Evolutionary conservation across 2,797 vertebrate species (phyloP).

Genomic region (Catostomus latipinnis): DNA sequence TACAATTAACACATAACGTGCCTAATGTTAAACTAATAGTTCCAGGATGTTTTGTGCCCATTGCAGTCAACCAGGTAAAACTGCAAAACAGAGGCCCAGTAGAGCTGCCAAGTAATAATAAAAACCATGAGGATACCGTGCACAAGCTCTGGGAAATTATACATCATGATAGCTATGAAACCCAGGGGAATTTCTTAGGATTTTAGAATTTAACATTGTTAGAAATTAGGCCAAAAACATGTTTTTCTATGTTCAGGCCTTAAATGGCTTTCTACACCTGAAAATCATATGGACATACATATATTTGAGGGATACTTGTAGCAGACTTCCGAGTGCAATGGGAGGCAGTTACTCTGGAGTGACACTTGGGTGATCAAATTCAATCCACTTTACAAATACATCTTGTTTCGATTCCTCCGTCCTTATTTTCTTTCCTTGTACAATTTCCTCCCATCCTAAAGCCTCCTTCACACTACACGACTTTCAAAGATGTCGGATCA

Average conservation of each 20-base stretch:
- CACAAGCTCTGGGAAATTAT: constrained; percentile 28
- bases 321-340: too few relatives aligned
- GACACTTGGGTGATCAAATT: too few relatives aligned
- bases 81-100: background rate
- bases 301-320: background rate
- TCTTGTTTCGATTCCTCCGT: too few relatives aligned
- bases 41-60: constrained; percentile 24
- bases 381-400: too few relatives aligned
- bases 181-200: background rate
- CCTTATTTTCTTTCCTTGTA: too few relatives aligned
- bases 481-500: too few relatives aligned
- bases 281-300: background rate
- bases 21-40: constrained; percentile 21
- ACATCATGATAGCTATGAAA: background rate
- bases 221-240: background rate
- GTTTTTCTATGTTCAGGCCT: background rate
- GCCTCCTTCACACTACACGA: too few relatives aligned
- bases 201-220: constrained; percentile 12
- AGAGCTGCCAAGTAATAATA: constrained; percentile 30
- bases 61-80: constrained; percentile 8
- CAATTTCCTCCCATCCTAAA: too few relatives aligned
- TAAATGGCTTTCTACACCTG: background rate
- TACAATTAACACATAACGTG: constrained; percentile 3
- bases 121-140: constrained; percentile 10
- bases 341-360: too few relatives aligned